Evolutionary conservation across 2,888 invertebrate species (phyloP), one percentile per base, ranked within the genome.

Genomic region (Dorcus parallelipipedus): DNA sequence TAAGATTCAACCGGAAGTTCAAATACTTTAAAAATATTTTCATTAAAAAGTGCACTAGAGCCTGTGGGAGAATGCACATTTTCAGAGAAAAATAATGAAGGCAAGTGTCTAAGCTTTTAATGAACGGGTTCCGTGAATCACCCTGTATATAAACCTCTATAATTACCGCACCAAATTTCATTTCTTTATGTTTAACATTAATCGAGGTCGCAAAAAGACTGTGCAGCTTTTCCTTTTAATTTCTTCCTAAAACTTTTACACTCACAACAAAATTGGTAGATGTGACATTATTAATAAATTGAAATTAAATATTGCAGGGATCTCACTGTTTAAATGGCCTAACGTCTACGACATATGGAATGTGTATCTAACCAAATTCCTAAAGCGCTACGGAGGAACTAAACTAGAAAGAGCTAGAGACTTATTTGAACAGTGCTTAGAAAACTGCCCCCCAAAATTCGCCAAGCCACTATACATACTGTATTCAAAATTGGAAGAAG

Each of bases 261-360:
- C 9, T 49, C 9, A 41, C 2, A 41, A 41, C 5, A n/a, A 41
- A 10, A 41, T 41, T n/a, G 2, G 41, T 41, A n/a, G 41, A 41
- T 41, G 10, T 3, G n/a, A 10, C 41, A 10, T 41, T 3, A 10
- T 41, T n/a, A 10, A 10, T 41, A 10, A 10, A 10, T 41, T n/a
- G n/a, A 10, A 10, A 10, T 33, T 33, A 33, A 33, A 1, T n/a
- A n/a, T 33, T 33, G 26, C 26, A 33, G 26, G 26, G 7, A 95
- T 99, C 71, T 90, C 97, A 0, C 80, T 99, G 55, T 99, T 99
- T 79, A 96, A 93, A 76, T 99, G 99, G 99, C 99, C 99, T 0
- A 96, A 97, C 82, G 98, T 99, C 0, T 98, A 90, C 78, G 99
- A 99, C 73, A 95, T 99, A 69, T 99, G 99, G 99, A 97, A 97